Evolutionary conservation across 2,888 invertebrate species (phyloP).

Genomic region (Mesorhabditis sp.): DNA sequence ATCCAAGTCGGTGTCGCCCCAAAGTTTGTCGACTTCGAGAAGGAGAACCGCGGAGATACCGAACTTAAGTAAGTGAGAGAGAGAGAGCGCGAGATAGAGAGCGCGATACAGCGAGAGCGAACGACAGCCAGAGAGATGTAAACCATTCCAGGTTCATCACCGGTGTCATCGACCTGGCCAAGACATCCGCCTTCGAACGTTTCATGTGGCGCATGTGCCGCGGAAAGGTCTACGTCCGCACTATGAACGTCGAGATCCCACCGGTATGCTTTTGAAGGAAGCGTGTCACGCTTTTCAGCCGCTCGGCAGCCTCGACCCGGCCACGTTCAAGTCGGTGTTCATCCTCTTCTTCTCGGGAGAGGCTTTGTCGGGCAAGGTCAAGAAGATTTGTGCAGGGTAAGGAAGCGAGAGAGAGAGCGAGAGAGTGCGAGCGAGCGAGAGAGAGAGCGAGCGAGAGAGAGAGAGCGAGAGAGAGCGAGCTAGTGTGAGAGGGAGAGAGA

Average conservation of each 20-base stretch:
- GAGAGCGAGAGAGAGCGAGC: background rate
- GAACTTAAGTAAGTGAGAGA: slow-evolving; percentile 31
- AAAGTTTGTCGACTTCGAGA: slow-evolving; percentile 22
- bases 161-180: slow-evolving; percentile 87
- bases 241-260: slow-evolving; percentile 30
- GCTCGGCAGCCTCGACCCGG: slow-evolving; percentile 79
- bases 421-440: too few species aligned
- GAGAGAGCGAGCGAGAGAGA: too few species aligned
- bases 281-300: slow-evolving; percentile 9
- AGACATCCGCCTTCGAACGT: slow-evolving; percentile 89
- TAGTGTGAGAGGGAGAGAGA: background rate
- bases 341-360: slow-evolving; percentile 77
- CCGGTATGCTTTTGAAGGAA: background rate
- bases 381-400: slow-evolving; percentile 91
- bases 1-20: slow-evolving; percentile 21
- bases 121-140: background rate
- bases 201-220: slow-evolving; percentile 96
- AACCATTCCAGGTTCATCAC: slow-evolving; percentile 78
- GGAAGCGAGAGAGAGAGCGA: slow-evolving; percentile 14
- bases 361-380: slow-evolving; percentile 87
- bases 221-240: slow-evolving; percentile 70
- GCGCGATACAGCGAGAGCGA: background rate
- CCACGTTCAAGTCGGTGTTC: slow-evolving; percentile 80
- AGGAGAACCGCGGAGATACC: slow-evolving; percentile 27
- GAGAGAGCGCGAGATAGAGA: background rate